Conservation (phyloP, 2,113 vertebrate genomes). For the Heliornis fulica region DNA sequence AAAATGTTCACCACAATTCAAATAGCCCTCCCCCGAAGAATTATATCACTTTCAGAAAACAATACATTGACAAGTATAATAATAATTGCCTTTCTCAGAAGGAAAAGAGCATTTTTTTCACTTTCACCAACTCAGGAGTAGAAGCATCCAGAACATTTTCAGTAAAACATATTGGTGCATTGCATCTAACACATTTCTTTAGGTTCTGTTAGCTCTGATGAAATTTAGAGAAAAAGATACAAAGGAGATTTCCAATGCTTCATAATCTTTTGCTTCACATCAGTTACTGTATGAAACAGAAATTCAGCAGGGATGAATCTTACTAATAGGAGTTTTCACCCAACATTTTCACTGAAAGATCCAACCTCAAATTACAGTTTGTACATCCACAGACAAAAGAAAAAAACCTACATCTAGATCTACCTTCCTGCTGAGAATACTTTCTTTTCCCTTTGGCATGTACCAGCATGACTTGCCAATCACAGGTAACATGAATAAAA, state of each 20-base stretch:
- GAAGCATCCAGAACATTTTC: neutral
- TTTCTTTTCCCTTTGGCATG: neutral
- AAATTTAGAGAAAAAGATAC: neutral
- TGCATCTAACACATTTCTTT: neutral
- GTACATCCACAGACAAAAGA: neutral
- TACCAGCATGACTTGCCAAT: neutral
- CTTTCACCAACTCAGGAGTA: neutral
- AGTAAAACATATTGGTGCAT: neutral
- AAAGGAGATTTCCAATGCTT: neutral
- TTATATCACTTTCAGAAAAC: neutral
- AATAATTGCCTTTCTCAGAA: neutral
- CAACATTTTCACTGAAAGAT: neutral
- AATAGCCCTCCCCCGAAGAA: neutral
- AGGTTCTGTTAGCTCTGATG: neutral
- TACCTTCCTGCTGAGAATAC: neutral
- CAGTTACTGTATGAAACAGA: neutral
- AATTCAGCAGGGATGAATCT: neutral
- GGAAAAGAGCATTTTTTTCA: neutral
- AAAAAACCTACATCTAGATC: neutral
- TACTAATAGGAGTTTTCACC: neutral
- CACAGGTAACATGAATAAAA: neutral
- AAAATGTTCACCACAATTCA: slow-evolving; percentile 11
- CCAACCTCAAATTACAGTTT: neutral
- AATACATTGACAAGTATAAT: neutral
- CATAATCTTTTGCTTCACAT: neutral